phyloP scores from a whole-genome alignment of 1,140 invertebrate species.

The Trachymyrmex cornetzi region DNA sequence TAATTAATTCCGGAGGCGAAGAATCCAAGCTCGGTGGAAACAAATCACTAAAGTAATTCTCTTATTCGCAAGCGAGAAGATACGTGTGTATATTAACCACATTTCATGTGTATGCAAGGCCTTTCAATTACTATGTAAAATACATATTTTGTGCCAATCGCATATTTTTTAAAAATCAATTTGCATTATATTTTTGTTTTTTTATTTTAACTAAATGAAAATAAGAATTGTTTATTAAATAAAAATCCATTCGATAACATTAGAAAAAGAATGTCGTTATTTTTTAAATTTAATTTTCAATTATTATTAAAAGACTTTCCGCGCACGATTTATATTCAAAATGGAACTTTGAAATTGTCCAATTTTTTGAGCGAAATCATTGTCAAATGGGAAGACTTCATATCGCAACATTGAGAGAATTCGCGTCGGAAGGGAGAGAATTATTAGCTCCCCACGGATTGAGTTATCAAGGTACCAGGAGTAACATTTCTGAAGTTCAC shows the following conservation, averaged over 20 bases:
- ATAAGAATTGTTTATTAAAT: neutral
- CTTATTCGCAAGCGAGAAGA: neutral
- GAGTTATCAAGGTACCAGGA: slow-evolving; percentile 46
- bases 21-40: slow-evolving; percentile 37
- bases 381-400: neutral
- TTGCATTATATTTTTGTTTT: neutral
- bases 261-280: neutral
- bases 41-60: slow-evolving; percentile 53
- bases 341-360: neutral
- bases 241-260: neutral
- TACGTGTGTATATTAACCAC: neutral
- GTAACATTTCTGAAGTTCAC: slow-evolving; percentile 53
- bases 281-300: neutral
- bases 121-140: neutral
- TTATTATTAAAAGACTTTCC: neutral
- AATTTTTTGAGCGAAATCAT: neutral
- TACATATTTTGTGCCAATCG: neutral
- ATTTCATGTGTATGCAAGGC: neutral
- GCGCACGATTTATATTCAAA: neutral
- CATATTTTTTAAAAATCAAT: neutral
- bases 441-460: slow-evolving; percentile 57
- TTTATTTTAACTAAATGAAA: neutral
- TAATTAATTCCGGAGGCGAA: slow-evolving; percentile 49
- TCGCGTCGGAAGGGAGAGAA: slow-evolving; percentile 10
- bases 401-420: neutral